Evolutionary conservation across 2,888 invertebrate species (phyloP).

Genomic region (Drosophila siamana): DNA sequence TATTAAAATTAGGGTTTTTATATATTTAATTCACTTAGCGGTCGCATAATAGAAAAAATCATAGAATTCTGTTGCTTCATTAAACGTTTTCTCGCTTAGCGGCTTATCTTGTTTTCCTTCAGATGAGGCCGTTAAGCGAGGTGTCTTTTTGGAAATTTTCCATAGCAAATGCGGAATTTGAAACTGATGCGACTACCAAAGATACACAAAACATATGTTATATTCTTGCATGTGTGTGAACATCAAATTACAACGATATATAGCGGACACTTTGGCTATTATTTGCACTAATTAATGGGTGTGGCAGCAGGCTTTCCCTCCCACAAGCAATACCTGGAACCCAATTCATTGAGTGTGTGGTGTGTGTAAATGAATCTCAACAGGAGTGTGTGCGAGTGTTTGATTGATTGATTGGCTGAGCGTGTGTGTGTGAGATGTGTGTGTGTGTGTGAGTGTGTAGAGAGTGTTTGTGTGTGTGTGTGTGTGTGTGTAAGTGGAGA

Average conservation of each 20-base stretch:
- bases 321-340: neutral
- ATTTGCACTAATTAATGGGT: neutral
- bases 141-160: too few species aligned
- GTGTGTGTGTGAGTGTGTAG: neutral
- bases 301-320: neutral
- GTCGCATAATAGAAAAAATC: too few species aligned
- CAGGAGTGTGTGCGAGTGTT: conserved; percentile 3
- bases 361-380: neutral
- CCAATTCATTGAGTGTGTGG: neutral
- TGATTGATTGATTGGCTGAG: neutral
- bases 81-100: too few species aligned
- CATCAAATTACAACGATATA: neutral
- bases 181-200: too few species aligned
- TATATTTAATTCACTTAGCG: too few species aligned
- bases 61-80: too few species aligned
- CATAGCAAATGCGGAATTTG: too few species aligned
- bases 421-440: neutral
- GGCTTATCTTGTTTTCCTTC: too few species aligned
- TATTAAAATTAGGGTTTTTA: too few species aligned
- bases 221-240: too few species aligned
- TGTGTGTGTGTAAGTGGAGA: conserved; percentile 7
- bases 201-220: too few species aligned
- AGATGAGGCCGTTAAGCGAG: too few species aligned
- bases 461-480: conserved; percentile 1
- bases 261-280: neutral